phyloP scores from a whole-genome alignment of 2,888 invertebrate species.

The Platycnemis pennipes region DNA sequence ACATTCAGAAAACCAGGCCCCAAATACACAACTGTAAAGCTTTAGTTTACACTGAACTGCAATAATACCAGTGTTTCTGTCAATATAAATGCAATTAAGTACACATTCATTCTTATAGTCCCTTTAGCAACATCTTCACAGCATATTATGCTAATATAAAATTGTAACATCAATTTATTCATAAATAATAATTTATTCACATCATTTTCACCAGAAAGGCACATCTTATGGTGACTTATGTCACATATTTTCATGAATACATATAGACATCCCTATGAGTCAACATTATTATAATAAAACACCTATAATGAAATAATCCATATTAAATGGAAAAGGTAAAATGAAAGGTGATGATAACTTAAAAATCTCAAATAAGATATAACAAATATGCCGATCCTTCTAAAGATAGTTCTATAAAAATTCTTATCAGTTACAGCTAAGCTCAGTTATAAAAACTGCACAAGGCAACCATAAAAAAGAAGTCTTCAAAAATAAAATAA shows the following conservation, averaged over 20 bases:
- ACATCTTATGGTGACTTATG: background rate
- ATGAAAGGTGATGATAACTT: background rate
- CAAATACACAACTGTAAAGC: background rate
- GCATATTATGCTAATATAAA: background rate
- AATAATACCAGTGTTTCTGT: background rate
- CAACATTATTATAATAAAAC: background rate
- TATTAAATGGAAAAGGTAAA: background rate
- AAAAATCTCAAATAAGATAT: background rate
- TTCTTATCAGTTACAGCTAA: background rate
- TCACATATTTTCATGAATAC: background rate
- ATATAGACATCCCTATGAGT: background rate
- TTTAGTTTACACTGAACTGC: background rate
- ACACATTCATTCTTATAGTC: background rate
- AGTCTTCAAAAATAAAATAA: slow-evolving; percentile 2
- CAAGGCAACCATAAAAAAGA: slow-evolving; percentile 4
- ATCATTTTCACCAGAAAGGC: background rate
- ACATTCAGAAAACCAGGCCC: background rate
- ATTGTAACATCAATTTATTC: background rate
- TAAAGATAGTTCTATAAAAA: background rate
- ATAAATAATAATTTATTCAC: slow-evolving; percentile 29
- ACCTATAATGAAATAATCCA: background rate
- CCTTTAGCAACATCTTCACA: background rate
- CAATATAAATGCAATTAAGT: slow-evolving; percentile 14
- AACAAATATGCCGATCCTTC: background rate
- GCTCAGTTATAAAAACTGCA: background rate